Evolutionary conservation across 1,140 invertebrate genomes (phyloP).

Genomic region (Drosophila sturtevanti): DNA sequence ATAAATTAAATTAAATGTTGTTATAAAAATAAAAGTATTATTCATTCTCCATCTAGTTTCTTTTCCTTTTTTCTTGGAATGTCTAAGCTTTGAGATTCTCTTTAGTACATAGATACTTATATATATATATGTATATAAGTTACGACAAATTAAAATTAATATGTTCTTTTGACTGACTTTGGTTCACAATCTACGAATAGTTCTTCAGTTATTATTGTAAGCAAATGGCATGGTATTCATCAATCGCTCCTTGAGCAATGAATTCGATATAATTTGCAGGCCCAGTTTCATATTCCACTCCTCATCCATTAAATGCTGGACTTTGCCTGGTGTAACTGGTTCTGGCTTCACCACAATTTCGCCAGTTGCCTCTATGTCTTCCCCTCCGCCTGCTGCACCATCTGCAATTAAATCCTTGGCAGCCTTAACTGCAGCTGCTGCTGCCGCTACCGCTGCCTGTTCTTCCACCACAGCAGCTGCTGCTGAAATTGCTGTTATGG

Average conservation of each 20-base stretch:
- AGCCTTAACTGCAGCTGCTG: constrained; percentile 52
- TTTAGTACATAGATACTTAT: constrained; percentile 19
- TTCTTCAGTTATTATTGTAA: constrained; percentile 75
- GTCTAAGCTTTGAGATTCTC: constrained; percentile 54
- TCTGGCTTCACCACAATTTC: constrained; percentile 63
- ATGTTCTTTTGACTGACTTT: constrained; percentile 39
- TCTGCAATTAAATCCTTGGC: constrained; percentile 38
- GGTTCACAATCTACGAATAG: constrained; percentile 45
- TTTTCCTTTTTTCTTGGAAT: constrained; percentile 49
- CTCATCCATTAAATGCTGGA: constrained; percentile 68
- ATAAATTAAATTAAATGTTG: constrained; percentile 41
- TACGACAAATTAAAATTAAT: constrained; percentile 38
- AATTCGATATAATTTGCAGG: constrained; percentile 81
- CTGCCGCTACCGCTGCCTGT: constrained; percentile 61
- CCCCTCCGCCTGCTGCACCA: constrained; percentile 11
- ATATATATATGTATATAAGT: constrained; percentile 15
- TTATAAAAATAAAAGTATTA: constrained; percentile 9
- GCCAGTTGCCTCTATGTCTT: constrained; percentile 6
- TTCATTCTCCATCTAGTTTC: background rate
- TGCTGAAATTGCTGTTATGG: constrained; percentile 78
- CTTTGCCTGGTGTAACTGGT: constrained; percentile 68
- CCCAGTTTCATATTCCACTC: constrained; percentile 82
- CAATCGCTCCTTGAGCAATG: constrained; percentile 79
- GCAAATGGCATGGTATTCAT: constrained; percentile 82
- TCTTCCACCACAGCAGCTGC: constrained; percentile 72